These are phyloP conservation scores for Prunella fulvescens DNA, from an alignment of 2,113 vertebrate species.

Conservation along the genomic window DNA sequence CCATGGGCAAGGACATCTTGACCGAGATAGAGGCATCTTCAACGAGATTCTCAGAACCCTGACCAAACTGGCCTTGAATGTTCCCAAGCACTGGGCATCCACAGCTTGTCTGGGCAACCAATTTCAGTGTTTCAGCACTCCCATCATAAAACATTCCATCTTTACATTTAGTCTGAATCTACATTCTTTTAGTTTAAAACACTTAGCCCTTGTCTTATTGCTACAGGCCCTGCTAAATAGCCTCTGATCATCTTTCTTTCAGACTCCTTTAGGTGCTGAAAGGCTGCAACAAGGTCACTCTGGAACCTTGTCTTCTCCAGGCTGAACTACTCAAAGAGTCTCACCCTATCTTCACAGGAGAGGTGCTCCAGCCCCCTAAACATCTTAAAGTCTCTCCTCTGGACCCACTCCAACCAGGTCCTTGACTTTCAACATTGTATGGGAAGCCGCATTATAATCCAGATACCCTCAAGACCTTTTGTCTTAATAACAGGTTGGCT, in stretches of 20 bases:
- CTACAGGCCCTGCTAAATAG: neutral
- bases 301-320: neutral
- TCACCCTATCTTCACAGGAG: neutral
- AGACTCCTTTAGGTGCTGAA: neutral
- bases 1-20: neutral
- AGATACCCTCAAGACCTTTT: neutral
- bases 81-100: neutral
- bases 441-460: neutral
- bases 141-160: neutral
- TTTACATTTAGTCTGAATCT: neutral
- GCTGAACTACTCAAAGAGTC: neutral
- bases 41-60: neutral
- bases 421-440: neutral
- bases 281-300: neutral
- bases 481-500: neutral
- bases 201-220: neutral
- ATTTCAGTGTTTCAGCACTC: neutral
- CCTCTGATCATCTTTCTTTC: no score
- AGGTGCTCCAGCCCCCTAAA: neutral
- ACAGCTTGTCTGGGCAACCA: neutral
- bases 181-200: neutral
- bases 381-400: neutral
- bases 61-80: neutral
- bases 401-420: neutral
- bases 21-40: neutral